phyloP scores from a whole-genome alignment of 92 coral and sea anemone genomes.

The Bergia puertoricense region DNA sequence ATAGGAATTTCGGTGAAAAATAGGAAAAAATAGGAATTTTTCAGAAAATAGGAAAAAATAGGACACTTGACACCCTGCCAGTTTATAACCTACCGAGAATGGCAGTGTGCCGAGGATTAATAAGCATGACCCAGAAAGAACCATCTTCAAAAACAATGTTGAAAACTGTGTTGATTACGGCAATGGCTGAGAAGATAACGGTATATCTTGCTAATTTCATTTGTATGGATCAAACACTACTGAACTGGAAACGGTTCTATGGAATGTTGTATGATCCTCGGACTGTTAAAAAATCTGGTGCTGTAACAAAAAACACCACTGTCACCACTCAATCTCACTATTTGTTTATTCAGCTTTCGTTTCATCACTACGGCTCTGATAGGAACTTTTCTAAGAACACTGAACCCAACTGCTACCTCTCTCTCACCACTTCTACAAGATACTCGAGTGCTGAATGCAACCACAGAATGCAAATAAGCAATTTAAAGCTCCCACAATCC shows the following conservation, averaged over 20 bases:
- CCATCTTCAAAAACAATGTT: neutral
- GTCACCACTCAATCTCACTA: neutral
- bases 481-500: too few species aligned
- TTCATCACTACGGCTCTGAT: neutral
- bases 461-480: too few species aligned
- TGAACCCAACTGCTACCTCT: neutral
- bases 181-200: neutral
- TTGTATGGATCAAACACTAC: neutral
- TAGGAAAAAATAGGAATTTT: too few species aligned
- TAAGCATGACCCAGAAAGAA: too few species aligned
- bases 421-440: neutral
- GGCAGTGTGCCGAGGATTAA: too few species aligned
- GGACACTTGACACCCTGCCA: too few species aligned
- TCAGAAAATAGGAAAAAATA: too few species aligned
- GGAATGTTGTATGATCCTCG: neutral
- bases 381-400: neutral
- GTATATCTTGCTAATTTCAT: neutral
- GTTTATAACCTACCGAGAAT: too few species aligned
- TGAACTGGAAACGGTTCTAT: neutral
- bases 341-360: neutral
- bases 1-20: too few species aligned
- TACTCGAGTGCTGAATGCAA: too few species aligned
- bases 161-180: neutral
- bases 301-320: neutral
- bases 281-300: neutral